Conservation (phyloP, 2,888 invertebrate species). For the Ephialtes manifestator region DNA sequence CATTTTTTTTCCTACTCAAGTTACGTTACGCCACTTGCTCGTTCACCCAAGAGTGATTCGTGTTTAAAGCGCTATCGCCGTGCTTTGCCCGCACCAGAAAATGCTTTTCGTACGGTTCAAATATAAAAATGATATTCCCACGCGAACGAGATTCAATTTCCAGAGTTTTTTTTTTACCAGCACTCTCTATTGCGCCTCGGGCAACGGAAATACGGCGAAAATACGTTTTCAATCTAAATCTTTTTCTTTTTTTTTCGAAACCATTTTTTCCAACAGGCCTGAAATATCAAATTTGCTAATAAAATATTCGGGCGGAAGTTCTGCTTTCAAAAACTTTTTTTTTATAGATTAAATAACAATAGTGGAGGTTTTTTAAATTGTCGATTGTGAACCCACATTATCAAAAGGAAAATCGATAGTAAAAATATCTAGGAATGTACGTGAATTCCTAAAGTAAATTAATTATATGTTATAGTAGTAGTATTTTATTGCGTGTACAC, state of each 20-base stretch:
- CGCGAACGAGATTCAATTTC: constrained; percentile 50
- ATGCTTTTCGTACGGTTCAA: constrained; percentile 14
- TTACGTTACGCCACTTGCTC: not conserved
- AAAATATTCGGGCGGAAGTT: not conserved
- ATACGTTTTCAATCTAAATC: constrained; percentile 34
- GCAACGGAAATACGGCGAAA: not conserved
- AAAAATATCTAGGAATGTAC: too few relatives aligned
- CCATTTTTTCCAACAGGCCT: not conserved
- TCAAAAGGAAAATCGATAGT: too few relatives aligned
- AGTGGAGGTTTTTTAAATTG: too few relatives aligned
- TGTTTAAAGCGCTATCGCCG: constrained; percentile 9
- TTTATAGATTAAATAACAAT: too few relatives aligned
- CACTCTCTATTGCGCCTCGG: not conserved
- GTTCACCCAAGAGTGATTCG: constrained; percentile 8
- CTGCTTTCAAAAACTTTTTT: too few relatives aligned
- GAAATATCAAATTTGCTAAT: constrained; percentile 43
- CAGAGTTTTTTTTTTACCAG: constrained; percentile 38
- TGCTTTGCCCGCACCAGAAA: not conserved
- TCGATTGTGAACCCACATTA: too few relatives aligned
- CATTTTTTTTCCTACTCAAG: not conserved
- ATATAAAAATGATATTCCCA: constrained; percentile 36
- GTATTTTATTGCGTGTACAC: too few relatives aligned
- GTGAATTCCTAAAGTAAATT: too few relatives aligned
- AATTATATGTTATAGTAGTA: too few relatives aligned
- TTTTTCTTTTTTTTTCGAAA: constrained; percentile 8